phyloP scores from a whole-genome alignment of 2,113 vertebrate species.

The Saccopteryx bilineata region DNA sequence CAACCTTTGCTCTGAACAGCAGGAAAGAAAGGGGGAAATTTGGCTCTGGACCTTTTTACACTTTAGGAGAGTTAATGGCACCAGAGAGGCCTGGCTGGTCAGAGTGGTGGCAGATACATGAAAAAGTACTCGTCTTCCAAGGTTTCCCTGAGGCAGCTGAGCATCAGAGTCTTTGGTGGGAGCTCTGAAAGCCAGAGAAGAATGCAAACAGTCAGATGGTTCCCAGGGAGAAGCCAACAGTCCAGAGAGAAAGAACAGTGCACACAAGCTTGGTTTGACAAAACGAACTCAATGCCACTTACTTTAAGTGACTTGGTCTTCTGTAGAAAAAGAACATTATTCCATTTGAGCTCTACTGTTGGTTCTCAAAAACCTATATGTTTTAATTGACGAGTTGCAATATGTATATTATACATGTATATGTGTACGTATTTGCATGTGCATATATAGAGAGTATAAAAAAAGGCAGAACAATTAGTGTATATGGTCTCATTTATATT shows the following conservation, averaged over 20 bases:
- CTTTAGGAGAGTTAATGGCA: background rate
- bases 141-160: background rate
- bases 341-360: background rate
- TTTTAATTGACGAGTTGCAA: background rate
- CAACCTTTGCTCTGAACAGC: background rate
- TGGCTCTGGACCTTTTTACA: background rate
- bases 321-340: background rate
- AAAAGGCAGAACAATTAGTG: background rate
- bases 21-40: background rate
- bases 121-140: background rate
- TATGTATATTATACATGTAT: background rate
- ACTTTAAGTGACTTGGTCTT: background rate
- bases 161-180: background rate
- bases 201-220: background rate
- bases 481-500: background rate
- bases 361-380: background rate
- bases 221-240: background rate
- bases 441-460: background rate
- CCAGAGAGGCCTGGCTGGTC: background rate
- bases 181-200: background rate
- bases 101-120: background rate
- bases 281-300: background rate
- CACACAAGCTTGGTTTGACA: background rate
- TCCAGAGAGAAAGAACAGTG: background rate
- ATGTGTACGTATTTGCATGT: background rate